These are phyloP conservation scores for Adrianichthys oophorus DNA, from an alignment of 2,797 vertebrate species.

Conservation along the genomic window DNA sequence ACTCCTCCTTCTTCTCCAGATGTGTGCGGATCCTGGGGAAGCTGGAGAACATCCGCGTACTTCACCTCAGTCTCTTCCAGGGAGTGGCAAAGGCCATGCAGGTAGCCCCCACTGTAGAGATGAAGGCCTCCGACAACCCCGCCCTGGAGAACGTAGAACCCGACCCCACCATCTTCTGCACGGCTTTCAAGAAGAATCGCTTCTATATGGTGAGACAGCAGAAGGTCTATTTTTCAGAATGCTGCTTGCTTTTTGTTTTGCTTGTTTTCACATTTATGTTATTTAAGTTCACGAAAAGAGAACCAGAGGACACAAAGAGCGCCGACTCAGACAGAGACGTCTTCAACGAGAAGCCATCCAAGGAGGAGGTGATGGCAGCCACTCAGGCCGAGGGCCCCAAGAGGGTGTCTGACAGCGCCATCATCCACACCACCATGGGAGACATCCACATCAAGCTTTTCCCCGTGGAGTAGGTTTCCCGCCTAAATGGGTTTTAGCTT, in stretches of 20 bases:
- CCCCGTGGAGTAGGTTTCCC: slow-evolving; percentile 91
- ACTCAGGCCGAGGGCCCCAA: slow-evolving; percentile 98
- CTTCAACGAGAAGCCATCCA: slow-evolving; percentile 98
- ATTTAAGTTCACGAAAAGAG: slow-evolving; percentile 91
- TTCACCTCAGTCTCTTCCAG: slow-evolving; percentile 92
- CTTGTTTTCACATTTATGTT: background rate
- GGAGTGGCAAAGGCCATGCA: slow-evolving; percentile 87
- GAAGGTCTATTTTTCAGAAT: accelerated
- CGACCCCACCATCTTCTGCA: slow-evolving; percentile 94
- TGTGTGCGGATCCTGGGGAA: slow-evolving; percentile 97
- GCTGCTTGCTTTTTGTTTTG: no score
- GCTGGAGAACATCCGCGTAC: slow-evolving; percentile 94
- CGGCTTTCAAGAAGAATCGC: slow-evolving; percentile 97
- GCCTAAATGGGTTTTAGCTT: background rate
- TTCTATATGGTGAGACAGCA: slow-evolving; percentile 90
- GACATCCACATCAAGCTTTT: slow-evolving; percentile 97
- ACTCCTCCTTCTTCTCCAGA: slow-evolving; percentile 61
- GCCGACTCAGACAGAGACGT: slow-evolving; percentile 97
- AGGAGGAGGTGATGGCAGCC: slow-evolving; percentile 99
- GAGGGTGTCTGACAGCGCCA: slow-evolving; percentile 95
- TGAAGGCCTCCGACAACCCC: slow-evolving; percentile 98
- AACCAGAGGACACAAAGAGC: slow-evolving; percentile 96
- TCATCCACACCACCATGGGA: slow-evolving; percentile 98
- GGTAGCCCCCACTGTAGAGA: slow-evolving; percentile 92
- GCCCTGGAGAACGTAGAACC: slow-evolving; percentile 87